Conservation (phyloP, 2,113 vertebrate species). For the Anarhynchus alexandrinus region DNA sequence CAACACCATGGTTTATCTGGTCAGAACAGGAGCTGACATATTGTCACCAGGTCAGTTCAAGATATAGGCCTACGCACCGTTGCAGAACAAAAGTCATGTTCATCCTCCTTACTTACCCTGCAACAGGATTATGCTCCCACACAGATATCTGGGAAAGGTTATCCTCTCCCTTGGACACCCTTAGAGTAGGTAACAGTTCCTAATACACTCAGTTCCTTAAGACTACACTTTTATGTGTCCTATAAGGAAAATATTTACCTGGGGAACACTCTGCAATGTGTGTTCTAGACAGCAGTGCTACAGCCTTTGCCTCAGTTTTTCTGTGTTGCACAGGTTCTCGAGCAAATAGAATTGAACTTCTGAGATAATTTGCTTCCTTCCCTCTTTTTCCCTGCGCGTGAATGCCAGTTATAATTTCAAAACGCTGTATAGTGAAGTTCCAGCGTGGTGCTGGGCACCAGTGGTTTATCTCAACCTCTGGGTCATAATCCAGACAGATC, state of each 20-base stretch:
- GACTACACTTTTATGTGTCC: background rate
- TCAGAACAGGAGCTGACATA: background rate
- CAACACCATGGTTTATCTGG: background rate
- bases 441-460: background rate
- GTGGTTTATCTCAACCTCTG: background rate
- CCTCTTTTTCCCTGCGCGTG: background rate
- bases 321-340: background rate
- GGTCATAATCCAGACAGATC: background rate
- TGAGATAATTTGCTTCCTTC: background rate
- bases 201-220: background rate
- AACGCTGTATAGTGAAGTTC: background rate
- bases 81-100: background rate
- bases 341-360: background rate
- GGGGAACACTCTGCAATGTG: background rate
- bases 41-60: background rate
- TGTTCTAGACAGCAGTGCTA: background rate
- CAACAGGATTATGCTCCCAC: background rate
- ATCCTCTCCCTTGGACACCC: background rate
- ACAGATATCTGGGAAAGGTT: background rate
- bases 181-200: background rate
- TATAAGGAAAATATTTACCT: background rate
- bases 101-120: background rate
- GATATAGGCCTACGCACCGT: background rate
- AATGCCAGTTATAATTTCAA: background rate
- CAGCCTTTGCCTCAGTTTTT: background rate